Base-by-base conservation (phyloP, 2,888 invertebrate species). In the Octonoba sinensis region DNA sequence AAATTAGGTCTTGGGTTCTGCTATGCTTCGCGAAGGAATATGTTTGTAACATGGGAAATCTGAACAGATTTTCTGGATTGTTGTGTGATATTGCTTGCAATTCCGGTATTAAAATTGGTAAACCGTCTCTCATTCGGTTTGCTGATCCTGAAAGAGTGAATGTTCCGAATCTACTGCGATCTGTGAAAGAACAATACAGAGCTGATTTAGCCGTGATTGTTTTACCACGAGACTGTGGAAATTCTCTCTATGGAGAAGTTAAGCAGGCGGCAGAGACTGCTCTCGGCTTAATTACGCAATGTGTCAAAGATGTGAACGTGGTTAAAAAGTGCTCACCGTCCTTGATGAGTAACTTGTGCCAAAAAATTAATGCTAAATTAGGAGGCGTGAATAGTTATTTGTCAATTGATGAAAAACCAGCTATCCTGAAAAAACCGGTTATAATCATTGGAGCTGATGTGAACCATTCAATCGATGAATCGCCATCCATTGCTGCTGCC, bases 371-470 rank as follows among this genome's bases (percentile, higher is more conserved):
- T 81, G 84, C 85, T 44, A 88, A 88, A 85, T 85, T 88, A 78
- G 88, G 88, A 15, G 88, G 88, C n/a, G 86, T 87, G 65, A 88
- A 88, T 85, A 85, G 64, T 44, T 51, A 67, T 13, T 51, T 85
- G 18, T 66, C 60, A 0, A 49, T 56, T 6, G 59, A 57, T 13
- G 75, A 76, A 18, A 83, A 54, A 70, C 82, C 79, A 1, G 22
- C 24, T 24, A 66, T 87, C 18, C 87, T 93, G 51, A 85, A 72
- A 0, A 87, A 85, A 0, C 92, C 93, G 0, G 91, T 91, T n/a
- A 92, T 93, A 91, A 91, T 93, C 18, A 90, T 96, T 51, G 97
- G 97, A 0, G 96, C 96, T 11, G 97, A 97, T 89, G 96, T 97
- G 8, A 96, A 96, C 0, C 97, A 97, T 90, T 96, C 97, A 0